Percentiles rank a stretch among this genome's conserved stretches.
phyloP scores from a whole-genome alignment of 2,113 vertebrate species.

The Ceuthmochares aereus region DNA sequence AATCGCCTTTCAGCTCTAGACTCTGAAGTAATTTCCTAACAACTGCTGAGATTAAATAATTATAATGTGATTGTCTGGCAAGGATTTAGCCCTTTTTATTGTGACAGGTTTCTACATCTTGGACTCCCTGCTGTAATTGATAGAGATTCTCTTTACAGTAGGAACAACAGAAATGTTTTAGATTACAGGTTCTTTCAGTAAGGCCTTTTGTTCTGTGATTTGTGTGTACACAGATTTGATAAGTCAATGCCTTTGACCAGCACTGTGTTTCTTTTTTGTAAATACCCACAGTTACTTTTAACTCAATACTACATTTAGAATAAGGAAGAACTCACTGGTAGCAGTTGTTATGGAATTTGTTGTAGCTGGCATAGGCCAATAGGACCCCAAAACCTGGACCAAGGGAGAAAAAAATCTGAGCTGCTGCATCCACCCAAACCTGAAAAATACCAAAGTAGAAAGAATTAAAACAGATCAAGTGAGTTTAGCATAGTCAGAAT shows the following conservation, averaged over 20 bases:
- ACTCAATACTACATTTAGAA: background rate
- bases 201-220: background rate
- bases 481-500: background rate
- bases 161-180: background rate
- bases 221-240: background rate
- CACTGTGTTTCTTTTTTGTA: background rate
- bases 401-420: conserved; percentile 98
- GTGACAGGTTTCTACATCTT: background rate
- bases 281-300: background rate
- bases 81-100: background rate
- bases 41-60: background rate
- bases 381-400: conserved; percentile 97
- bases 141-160: background rate
- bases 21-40: background rate
- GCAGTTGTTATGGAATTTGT: conserved; percentile 98
- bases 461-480: background rate
- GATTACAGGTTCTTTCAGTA: background rate
- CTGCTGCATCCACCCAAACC: conserved; percentile 98
- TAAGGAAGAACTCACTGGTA: conserved; percentile 88
- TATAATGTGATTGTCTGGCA: background rate
- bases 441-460: conserved; percentile 67
- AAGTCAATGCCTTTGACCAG: background rate
- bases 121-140: background rate
- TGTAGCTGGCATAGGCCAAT: conserved; percentile 96
- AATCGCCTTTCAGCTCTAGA: background rate